Percentiles rank a stretch among this genome's conserved stretches.
Evolutionary conservation across 2,113 vertebrate species (phyloP).

Genomic region (Meriones unguiculatus): DNA sequence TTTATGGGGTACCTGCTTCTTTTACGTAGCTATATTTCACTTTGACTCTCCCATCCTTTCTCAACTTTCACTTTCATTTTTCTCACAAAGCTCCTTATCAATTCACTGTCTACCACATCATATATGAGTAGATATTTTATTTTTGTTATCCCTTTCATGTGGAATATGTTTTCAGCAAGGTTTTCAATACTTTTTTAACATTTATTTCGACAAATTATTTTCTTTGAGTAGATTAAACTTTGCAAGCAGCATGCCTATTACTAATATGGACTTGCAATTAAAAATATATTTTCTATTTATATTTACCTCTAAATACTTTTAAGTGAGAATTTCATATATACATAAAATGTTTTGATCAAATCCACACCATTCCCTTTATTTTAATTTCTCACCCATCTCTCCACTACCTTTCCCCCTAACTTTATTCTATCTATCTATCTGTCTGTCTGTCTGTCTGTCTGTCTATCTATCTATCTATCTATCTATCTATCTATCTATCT

Average conservation of each 20-base stretch:
- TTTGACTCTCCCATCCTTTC: not conserved
- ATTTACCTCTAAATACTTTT: not conserved
- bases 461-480: not conserved
- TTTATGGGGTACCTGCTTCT: not conserved
- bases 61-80: not conserved
- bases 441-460: not conserved
- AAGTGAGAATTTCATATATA: not conserved
- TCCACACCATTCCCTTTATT: not conserved
- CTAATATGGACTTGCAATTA: not conserved
- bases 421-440: not conserved
- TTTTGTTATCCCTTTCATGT: not conserved
- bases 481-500: not conserved
- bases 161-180: not conserved
- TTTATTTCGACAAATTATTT: not conserved
- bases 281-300: not conserved
- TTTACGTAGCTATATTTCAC: not conserved
- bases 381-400: not conserved
- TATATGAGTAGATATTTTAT: not conserved
- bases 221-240: not conserved
- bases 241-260: not conserved
- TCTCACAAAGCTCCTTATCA: not conserved
- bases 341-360: not conserved
- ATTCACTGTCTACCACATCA: not conserved
- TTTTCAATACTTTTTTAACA: conserved; percentile 10
- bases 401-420: not conserved